These are phyloP conservation scores for Nematopogon swammerdamellus DNA, from an alignment of 2,888 invertebrate genomes.

Conservation along the genomic window DNA sequence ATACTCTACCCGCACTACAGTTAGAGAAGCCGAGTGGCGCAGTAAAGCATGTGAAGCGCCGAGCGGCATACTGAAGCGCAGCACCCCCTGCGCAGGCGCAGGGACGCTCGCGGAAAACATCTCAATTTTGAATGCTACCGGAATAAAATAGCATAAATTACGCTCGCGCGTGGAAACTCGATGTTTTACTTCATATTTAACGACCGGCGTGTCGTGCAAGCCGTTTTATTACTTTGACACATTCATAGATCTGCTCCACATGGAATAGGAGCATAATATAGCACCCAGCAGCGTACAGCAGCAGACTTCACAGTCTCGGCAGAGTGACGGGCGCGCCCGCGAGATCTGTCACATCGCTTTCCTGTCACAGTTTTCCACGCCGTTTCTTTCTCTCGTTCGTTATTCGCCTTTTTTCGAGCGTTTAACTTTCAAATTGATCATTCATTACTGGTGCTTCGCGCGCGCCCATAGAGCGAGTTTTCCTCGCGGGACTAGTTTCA, in stretches of 20 bases:
- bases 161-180: constrained; percentile 27
- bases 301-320: no score
- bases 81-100: not conserved
- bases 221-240: not conserved
- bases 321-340: no score
- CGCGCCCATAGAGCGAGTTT: not conserved
- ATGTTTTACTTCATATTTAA: constrained; percentile 24
- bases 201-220: constrained; percentile 12
- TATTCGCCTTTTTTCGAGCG: not conserved
- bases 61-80: not conserved
- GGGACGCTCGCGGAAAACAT: constrained; percentile 19
- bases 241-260: no score
- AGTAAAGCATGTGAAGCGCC: no score
- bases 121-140: constrained; percentile 34
- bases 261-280: no score
- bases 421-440: not conserved
- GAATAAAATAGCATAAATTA: constrained; percentile 31
- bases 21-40: not conserved
- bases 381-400: not conserved
- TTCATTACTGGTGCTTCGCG: not conserved
- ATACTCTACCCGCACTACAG: no score
- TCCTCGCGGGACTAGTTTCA: not conserved
- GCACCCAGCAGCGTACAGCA: no score
- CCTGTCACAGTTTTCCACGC: not conserved
- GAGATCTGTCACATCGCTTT: not conserved